Evolutionary conservation across 2,888 invertebrate species (phyloP).

Genomic region (Pocota personata): DNA sequence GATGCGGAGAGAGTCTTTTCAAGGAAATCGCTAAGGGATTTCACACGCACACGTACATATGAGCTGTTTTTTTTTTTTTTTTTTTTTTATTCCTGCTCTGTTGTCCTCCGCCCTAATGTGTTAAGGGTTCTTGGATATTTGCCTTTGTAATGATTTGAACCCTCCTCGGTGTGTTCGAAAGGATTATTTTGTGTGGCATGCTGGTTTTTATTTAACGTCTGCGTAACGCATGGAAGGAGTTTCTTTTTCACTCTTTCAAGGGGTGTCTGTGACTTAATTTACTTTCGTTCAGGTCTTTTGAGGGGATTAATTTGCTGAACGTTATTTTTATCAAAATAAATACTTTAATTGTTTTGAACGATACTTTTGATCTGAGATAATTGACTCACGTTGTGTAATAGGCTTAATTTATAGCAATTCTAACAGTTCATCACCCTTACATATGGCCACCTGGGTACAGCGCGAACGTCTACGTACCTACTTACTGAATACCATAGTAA

Average conservation of each 20-base stretch:
- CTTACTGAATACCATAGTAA: too few species aligned
- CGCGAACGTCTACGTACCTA: too few species aligned
- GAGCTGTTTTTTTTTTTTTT: neutral
- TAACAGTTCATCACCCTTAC: too few species aligned
- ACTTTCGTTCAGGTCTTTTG: conserved; percentile 22
- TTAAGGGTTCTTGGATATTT: conserved; percentile 43
- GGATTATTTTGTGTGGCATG: conserved; percentile 46
- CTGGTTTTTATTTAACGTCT: conserved; percentile 52
- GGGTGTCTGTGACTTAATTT: conserved; percentile 10
- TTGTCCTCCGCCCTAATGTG: conserved; percentile 21
- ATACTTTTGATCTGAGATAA: neutral
- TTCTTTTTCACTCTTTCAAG: neutral
- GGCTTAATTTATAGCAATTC: too few species aligned
- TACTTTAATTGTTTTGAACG: conserved; percentile 23
- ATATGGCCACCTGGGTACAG: too few species aligned
- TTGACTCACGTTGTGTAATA: too few species aligned
- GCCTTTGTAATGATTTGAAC: conserved; percentile 51
- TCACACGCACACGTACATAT: neutral
- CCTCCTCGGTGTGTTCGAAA: conserved; percentile 31
- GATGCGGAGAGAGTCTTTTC: neutral
- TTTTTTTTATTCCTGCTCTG: neutral
- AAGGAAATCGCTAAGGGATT: conserved; percentile 11
- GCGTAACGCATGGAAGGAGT: conserved; percentile 3
- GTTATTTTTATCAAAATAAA: neutral
- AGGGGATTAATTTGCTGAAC: conserved; percentile 26